Conservation (phyloP, 2,888 invertebrate species). For the Hypsopygia costalis region DNA sequence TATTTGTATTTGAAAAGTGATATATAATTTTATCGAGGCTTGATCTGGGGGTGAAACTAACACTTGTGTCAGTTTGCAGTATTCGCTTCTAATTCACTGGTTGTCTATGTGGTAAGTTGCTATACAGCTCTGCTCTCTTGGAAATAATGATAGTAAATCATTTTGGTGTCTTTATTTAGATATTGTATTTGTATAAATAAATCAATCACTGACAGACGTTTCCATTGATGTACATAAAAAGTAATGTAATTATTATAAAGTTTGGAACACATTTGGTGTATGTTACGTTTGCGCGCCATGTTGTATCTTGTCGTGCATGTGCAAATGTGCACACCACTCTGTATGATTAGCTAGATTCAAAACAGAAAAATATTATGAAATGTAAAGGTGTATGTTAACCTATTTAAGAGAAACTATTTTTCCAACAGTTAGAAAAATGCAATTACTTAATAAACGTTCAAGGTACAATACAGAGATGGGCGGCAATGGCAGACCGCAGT, state of each 20-base stretch:
- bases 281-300: too few species aligned
- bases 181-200: slow-evolving; percentile 50
- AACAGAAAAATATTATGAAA: too few species aligned
- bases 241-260: slow-evolving; percentile 30
- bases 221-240: slow-evolving; percentile 52
- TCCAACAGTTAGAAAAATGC: too few species aligned
- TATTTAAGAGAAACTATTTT: too few species aligned
- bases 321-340: too few species aligned
- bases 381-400: too few species aligned
- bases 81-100: background rate
- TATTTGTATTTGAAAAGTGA: slow-evolving; percentile 54
- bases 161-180: slow-evolving; percentile 55
- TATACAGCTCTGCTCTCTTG: slow-evolving; percentile 16
- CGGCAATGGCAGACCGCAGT: too few species aligned
- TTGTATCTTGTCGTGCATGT: too few species aligned
- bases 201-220: slow-evolving; percentile 36
- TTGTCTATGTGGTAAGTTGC: background rate
- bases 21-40: slow-evolving; percentile 68
- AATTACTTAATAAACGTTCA: too few species aligned
- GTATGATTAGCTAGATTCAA: too few species aligned
- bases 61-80: slow-evolving; percentile 11
- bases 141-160: slow-evolving; percentile 38
- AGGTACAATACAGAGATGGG: too few species aligned
- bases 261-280: slow-evolving; percentile 7
- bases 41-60: slow-evolving; percentile 33